Evolutionary conservation across 2,113 vertebrate genomes (phyloP).

Genomic region (Alouatta palliata): DNA sequence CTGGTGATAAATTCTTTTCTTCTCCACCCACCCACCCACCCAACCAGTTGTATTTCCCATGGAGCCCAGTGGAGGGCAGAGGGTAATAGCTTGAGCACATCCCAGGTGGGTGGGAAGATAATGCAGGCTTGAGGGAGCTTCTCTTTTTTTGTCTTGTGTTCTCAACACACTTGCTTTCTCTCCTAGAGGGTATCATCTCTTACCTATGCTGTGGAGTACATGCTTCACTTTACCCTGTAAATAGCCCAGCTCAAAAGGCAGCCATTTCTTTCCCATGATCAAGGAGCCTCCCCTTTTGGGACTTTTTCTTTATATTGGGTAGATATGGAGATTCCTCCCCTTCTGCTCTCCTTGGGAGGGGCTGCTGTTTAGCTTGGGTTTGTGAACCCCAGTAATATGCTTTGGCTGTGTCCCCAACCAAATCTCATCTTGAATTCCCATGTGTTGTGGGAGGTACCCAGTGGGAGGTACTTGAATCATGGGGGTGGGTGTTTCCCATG

Average conservation of each 20-base stretch:
- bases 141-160: not conserved
- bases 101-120: too few species aligned
- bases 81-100: accelerated
- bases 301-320: not conserved
- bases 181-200: not conserved
- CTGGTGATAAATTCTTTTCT: too few species aligned
- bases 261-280: not conserved
- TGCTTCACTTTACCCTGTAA: not conserved
- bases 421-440: too few species aligned
- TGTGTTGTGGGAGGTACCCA: too few species aligned
- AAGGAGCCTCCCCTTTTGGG: not conserved
- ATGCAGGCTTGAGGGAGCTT: accelerated
- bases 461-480: too few species aligned
- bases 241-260: not conserved
- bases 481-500: too few species aligned
- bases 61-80: not conserved
- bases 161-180: not conserved
- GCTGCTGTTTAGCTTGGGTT: accelerated
- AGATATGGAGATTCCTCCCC: not conserved
- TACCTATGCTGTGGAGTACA: not conserved
- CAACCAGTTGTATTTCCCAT: not conserved
- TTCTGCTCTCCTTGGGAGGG: not conserved
- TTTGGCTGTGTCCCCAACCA: too few species aligned
- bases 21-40: not conserved
- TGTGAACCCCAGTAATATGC: too few species aligned